These are phyloP conservation scores for Penaeus indicus DNA, from an alignment of 1,140 invertebrate species.

Conservation along the genomic window DNA sequence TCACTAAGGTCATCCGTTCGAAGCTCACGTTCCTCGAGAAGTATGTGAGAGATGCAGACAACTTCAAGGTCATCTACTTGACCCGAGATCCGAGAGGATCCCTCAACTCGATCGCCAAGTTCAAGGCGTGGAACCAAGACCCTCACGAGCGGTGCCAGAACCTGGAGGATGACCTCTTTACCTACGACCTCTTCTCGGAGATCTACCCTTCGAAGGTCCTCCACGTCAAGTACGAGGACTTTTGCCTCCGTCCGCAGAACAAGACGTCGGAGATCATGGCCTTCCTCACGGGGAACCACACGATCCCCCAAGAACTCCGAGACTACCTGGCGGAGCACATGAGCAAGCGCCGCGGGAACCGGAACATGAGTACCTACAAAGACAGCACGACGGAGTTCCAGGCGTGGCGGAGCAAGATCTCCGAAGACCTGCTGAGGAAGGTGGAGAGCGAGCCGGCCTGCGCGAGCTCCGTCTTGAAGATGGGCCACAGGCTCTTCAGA, in stretches of 20 bases:
- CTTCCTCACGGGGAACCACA: slow-evolving; percentile 21
- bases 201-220: slow-evolving; percentile 26
- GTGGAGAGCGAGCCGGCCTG: slow-evolving; percentile 38
- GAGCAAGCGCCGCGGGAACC: neutral
- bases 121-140: slow-evolving; percentile 25
- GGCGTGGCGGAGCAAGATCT: slow-evolving; percentile 44
- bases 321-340: slow-evolving; percentile 25
- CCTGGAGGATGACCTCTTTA: slow-evolving; percentile 28
- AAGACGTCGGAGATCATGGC: neutral
- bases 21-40: neutral
- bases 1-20: slow-evolving; percentile 37
- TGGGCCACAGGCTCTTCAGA: slow-evolving; percentile 18
- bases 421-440: neutral
- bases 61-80: slow-evolving; percentile 47
- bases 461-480: neutral
- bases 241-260: slow-evolving; percentile 13
- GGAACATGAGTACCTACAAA: slow-evolving; percentile 38
- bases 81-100: slow-evolving; percentile 41
- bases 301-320: neutral
- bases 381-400: slow-evolving; percentile 31
- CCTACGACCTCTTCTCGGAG: slow-evolving; percentile 1
- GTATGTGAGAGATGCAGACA: neutral
- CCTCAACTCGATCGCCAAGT: slow-evolving; percentile 34
- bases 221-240: slow-evolving; percentile 35
- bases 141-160: slow-evolving; percentile 3